Evolutionary conservation across 2,888 invertebrate genomes (phyloP).

Genomic region (Cerastoderma edule): DNA sequence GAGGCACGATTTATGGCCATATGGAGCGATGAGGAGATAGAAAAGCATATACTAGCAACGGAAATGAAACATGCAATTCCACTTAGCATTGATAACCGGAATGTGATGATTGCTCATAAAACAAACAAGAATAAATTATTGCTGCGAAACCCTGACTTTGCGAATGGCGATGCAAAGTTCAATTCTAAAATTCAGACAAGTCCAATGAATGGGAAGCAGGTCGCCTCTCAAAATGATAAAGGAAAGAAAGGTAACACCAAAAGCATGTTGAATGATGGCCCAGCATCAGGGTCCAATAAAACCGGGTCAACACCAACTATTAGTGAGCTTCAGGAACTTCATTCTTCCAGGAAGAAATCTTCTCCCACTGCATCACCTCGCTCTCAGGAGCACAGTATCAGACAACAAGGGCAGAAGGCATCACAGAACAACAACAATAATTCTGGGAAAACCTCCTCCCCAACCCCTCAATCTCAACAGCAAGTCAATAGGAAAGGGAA

Average conservation of each 20-base stretch:
- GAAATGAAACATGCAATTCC: conserved; percentile 10
- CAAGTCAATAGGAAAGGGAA: conserved; percentile 25
- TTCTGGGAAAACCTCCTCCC: neutral
- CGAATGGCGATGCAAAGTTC: conserved; percentile 26
- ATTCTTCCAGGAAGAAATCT: conserved; percentile 7
- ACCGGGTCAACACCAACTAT: neutral
- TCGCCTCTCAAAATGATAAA: conserved; percentile 12
- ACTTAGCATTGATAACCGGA: conserved; percentile 48
- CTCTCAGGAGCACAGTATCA: conserved; percentile 30
- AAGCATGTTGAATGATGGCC: neutral
- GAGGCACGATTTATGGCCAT: neutral
- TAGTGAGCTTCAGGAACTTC: conserved; percentile 14
- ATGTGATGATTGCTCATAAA: conserved; percentile 36
- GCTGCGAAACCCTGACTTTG: conserved; percentile 14
- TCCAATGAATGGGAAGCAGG: conserved; percentile 6
- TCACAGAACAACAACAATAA: conserved; percentile 22
- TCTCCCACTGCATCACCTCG: conserved; percentile 8
- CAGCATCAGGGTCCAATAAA: neutral
- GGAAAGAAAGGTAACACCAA: conserved; percentile 18
- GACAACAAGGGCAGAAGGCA: conserved; percentile 8
- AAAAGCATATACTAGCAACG: no score
- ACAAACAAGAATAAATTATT: conserved; percentile 46
- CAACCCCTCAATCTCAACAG: conserved; percentile 17
- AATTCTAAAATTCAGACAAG: conserved; percentile 11
- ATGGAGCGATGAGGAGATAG: neutral